Conservation (phyloP, 2,113 vertebrate species). For the Lota lota region DNA sequence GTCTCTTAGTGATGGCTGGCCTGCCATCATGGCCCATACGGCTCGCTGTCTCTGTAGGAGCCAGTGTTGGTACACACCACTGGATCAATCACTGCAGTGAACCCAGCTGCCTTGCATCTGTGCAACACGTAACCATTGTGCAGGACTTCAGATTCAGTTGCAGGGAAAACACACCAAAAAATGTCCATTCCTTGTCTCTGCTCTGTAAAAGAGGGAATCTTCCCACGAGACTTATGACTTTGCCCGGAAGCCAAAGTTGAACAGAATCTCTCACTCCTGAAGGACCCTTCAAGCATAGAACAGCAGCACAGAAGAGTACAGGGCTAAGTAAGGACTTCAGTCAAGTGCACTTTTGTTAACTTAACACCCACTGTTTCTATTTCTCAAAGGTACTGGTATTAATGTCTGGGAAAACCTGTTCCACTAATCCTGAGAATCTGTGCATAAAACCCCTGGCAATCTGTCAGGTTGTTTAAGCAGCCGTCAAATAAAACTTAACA, state of each 20-base stretch:
- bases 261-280: not conserved
- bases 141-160: too few relatives aligned
- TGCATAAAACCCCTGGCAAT: slow-evolving; percentile 28
- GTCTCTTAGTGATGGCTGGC: slow-evolving; percentile 29
- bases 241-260: too few relatives aligned
- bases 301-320: not conserved
- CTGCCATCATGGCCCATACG: slow-evolving; percentile 6
- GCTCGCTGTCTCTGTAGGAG: slow-evolving; percentile 11
- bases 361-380: not conserved
- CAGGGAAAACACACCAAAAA: too few relatives aligned
- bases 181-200: too few relatives aligned
- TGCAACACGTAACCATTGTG: too few relatives aligned
- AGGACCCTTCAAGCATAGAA: not conserved
- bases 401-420: slow-evolving; percentile 10
- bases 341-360: not conserved
- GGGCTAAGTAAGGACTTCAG: slow-evolving; percentile 1
- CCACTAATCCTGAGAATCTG: slow-evolving; percentile 30
- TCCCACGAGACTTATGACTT: too few relatives aligned
- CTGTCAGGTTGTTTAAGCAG: slow-evolving; percentile 47
- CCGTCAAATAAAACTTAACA: slow-evolving; percentile 11
- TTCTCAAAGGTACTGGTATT: slow-evolving; percentile 7
- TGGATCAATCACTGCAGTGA: slow-evolving; percentile 6
- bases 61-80: not conserved
- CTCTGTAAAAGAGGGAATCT: too few relatives aligned
- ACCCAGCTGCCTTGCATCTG: not conserved